A percentile compares a stretch with the other conserved stretches of the same genome.
Conservation (phyloP, 2,113 vertebrate genomes). For the Scomber scombrus region DNA sequence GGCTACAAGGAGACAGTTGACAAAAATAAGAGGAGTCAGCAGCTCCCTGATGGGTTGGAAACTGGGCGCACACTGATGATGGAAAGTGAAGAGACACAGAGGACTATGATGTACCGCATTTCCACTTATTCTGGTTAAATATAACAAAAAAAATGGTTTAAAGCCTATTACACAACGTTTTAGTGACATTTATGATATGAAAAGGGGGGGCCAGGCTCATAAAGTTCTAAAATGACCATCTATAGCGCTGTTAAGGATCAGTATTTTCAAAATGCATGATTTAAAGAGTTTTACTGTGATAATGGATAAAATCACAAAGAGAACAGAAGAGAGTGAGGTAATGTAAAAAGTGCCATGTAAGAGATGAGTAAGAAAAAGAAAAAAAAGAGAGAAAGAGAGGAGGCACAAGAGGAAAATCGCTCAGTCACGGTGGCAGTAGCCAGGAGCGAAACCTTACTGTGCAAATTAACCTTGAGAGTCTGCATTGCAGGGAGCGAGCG, state of each 20-base stretch:
- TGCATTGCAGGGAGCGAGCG: constrained; percentile 78
- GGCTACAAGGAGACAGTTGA: constrained; percentile 49
- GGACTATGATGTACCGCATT: neutral
- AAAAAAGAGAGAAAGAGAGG: constrained; percentile 33
- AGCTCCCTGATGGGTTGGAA: constrained; percentile 18
- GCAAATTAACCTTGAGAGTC: constrained; percentile 85
- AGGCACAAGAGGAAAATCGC: constrained; percentile 58
- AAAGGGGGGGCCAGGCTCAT: neutral
- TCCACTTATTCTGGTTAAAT: neutral
- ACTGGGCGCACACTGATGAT: constrained; percentile 1
- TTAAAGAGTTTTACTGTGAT: neutral
- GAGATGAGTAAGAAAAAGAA: constrained; percentile 8
- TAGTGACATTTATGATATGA: neutral
- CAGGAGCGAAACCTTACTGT: constrained; percentile 77
- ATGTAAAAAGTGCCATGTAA: constrained; percentile 23
- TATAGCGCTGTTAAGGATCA: neutral
- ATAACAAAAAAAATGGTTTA: neutral
- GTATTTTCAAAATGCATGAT: neutral
- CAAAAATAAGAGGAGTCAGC: constrained; percentile 53
- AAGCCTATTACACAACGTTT: neutral
- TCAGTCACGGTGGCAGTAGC: constrained; percentile 65
- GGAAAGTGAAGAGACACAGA: constrained; percentile 2
- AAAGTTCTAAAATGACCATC: neutral
- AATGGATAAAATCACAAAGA: neutral
- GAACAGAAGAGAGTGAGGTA: neutral